These are phyloP conservation scores for Sapajus apella DNA, from an alignment of 2,113 vertebrate species.

Conservation along the genomic window DNA sequence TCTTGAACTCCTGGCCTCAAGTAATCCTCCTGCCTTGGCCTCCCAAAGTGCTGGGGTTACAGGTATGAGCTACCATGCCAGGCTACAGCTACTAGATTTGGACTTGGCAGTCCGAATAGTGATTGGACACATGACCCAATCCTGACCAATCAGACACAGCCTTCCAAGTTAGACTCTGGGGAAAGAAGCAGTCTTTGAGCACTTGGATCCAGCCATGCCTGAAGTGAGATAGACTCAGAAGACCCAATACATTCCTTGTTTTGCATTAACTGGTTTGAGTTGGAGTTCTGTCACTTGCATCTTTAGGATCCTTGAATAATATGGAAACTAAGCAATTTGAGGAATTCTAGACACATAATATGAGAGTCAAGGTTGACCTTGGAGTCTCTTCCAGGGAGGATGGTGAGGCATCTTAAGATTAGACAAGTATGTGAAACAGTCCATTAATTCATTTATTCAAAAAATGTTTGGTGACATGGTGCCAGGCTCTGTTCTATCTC, in stretches of 20 bases:
- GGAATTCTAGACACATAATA: neutral
- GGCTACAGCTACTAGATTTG: too few relatives aligned
- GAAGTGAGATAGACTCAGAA: neutral
- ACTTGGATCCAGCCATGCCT: neutral
- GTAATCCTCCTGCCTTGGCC: too few relatives aligned
- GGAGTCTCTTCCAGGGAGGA: neutral
- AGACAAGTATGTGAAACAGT: neutral
- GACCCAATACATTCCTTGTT: neutral
- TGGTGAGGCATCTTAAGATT: neutral
- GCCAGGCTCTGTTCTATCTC: neutral
- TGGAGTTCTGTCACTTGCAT: neutral
- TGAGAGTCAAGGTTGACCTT: neutral
- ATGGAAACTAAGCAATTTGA: neutral
- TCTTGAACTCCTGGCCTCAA: too few relatives aligned
- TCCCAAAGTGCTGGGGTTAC: too few relatives aligned
- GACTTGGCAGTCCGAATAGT: neutral
- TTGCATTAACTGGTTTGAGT: neutral
- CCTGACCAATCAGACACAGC: neutral
- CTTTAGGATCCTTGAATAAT: neutral
- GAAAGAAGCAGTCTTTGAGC: neutral
- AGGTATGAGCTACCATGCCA: too few relatives aligned
- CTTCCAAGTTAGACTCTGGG: neutral
- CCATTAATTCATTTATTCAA: neutral
- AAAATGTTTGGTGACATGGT: neutral
- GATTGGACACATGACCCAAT: neutral